A percentile compares a stretch with the other conserved stretches of the same genome.
Conservation (phyloP, 2,113 vertebrate species). For the Sylvicapra grimmia region DNA sequence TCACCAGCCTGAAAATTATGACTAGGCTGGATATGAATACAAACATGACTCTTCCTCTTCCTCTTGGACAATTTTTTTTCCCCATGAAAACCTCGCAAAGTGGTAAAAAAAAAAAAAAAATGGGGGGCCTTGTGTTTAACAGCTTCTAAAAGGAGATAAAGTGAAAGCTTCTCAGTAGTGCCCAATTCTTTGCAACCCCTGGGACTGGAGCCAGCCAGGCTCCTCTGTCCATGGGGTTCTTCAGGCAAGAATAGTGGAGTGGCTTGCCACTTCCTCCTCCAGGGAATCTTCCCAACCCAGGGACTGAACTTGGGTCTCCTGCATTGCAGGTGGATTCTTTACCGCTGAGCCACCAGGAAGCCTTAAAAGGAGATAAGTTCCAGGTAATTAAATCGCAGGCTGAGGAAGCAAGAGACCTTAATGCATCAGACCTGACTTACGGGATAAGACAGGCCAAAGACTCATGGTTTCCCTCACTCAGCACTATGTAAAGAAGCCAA, state of each 20-base stretch:
- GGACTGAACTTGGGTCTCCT: neutral
- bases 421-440: neutral
- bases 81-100: neutral
- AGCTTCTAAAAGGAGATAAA: constrained; percentile 3
- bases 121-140: neutral
- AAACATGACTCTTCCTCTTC: neutral
- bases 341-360: neutral
- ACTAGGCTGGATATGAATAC: neutral
- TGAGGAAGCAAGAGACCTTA: neutral
- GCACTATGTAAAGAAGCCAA: constrained; percentile 43
- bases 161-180: neutral
- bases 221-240: neutral
- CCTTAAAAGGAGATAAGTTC: neutral
- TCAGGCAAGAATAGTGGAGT: neutral
- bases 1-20: neutral
- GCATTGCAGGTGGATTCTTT: neutral
- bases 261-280: neutral
- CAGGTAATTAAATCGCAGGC: constrained; percentile 20
- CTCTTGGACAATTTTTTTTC: neutral
- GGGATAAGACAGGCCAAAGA: neutral
- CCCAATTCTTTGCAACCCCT: neutral
- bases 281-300: neutral
- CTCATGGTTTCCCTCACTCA: constrained; percentile 29
- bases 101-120: neutral
- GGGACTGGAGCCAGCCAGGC: neutral